Percentiles rank a stretch among this genome's conserved stretches.
Evolutionary conservation across 2,797 vertebrate species (phyloP).

Genomic region (Champsocephalus gunnari): DNA sequence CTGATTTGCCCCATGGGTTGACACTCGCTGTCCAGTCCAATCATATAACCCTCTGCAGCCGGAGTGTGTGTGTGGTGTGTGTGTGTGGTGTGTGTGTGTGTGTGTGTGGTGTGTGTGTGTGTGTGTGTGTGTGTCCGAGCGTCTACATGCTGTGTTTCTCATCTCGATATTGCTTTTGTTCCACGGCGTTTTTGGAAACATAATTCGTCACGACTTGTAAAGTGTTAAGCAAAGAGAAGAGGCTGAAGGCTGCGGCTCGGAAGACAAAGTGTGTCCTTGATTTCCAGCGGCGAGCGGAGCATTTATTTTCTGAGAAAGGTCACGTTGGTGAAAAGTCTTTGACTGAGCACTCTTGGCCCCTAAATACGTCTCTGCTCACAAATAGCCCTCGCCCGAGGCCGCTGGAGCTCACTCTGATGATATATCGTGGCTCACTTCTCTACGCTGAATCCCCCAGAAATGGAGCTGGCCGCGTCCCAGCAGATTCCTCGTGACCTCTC

Average conservation of each 20-base stretch:
- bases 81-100: no score
- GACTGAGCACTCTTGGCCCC: conserved; percentile 39
- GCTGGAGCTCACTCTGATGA: conserved; percentile 47
- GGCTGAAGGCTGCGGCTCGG: conserved; percentile 54
- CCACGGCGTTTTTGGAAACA: conserved; percentile 40
- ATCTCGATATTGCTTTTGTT: conserved; percentile 48
- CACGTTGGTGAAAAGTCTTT: conserved; percentile 60
- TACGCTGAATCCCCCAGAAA: conserved; percentile 43
- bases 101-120: no score
- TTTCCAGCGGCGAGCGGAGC: conserved; percentile 19
- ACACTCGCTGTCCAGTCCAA: conserved; percentile 78
- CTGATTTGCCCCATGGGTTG: conserved; percentile 80
- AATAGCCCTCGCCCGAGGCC: conserved; percentile 52
- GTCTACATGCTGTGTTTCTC: conserved; percentile 61
- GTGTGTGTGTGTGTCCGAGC: conserved; percentile 43
- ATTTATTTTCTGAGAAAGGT: conserved; percentile 56
- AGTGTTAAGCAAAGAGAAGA: conserved; percentile 35
- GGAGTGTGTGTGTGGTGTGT: conserved; percentile 31
- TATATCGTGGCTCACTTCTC: conserved; percentile 42
- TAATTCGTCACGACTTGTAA: conserved; percentile 70
- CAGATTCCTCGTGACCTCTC: conserved; percentile 61
- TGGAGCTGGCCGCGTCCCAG: conserved; percentile 47
- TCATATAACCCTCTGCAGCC: conserved; percentile 57
- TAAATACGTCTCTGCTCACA: conserved; percentile 60
- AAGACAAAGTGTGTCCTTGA: conserved; percentile 51